Evolutionary conservation across 1,140 invertebrate species (phyloP), one percentile per base, ranked within the genome.

Genomic region (Grapholita molesta): DNA sequence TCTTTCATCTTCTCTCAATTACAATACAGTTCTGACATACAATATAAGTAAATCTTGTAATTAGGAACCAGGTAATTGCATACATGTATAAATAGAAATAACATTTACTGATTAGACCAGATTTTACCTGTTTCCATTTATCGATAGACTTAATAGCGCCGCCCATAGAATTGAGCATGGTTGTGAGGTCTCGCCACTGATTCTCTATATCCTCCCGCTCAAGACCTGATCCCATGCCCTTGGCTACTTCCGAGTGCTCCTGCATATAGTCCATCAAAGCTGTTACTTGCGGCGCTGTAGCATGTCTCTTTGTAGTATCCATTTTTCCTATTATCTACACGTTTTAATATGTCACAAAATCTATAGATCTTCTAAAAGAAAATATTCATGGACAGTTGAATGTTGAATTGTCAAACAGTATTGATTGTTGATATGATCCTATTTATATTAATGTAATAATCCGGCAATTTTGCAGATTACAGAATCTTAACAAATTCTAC

Each of bases 201-300:
- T 68, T 24, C n/a, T 75, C 74, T 2, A 72, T 33, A 28, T 70
- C 70, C n/a, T 75, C 70, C 30, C 57, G 67, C 30, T 72, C 73
- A 5, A 70, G 35, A 0, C 70, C 70, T 33, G 70, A 65, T 57
- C 64, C 66, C 9, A 64, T 21, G 18, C 73, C 74, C 61, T 72
- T 70, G 8, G 74, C 70, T 3, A 72, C 12, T 11, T 70, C 69
- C 1, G 74, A 33, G 55, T 75, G 70, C 24, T 72, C 70, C 12
- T 75, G 70, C 74, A 75, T 75, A 32, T 68, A 75, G 28, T 75
- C 74, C 28, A 69, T 15, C 21, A 75, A 28, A 3, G 74, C 74
- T 11, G 66, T 12, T 1, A 75, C 68, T 64, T 75, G 74, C 1
- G 70, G 66, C 9, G 52, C 30, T 5, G 68, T 70, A 2, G 70